Percentiles rank a stretch among this genome's conserved stretches.
Conservation (phyloP, 2,797 vertebrate genomes). For the Esox masquinongy region DNA sequence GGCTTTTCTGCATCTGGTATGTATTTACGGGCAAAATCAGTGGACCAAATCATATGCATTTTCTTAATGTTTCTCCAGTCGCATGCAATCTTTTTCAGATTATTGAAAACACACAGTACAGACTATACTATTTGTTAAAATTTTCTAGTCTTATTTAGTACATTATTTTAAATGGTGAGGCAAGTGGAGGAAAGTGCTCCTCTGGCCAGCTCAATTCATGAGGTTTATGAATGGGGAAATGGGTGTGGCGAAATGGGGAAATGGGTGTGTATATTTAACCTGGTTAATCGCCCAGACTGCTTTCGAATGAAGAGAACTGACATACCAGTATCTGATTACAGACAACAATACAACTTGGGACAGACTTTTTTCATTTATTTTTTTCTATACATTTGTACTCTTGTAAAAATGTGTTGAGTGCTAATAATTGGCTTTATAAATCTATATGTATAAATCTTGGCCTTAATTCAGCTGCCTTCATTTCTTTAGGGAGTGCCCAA, state of each 20-base stretch:
- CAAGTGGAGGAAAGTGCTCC: slow-evolving; percentile 51
- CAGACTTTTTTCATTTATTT: no score
- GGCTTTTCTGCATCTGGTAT: no score
- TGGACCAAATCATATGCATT: no score
- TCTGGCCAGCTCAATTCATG: slow-evolving; percentile 32
- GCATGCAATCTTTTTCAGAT: no score
- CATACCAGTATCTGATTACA: slow-evolving; percentile 17
- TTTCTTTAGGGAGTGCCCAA: not conserved
- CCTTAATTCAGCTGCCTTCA: not conserved
- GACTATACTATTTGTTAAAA: slow-evolving; percentile 11
- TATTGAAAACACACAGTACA: not conserved
- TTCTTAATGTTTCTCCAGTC: no score
- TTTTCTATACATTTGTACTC: not conserved
- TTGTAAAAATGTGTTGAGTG: not conserved
- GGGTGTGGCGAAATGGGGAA: slow-evolving; percentile 61
- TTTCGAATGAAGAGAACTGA: slow-evolving; percentile 14
- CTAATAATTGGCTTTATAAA: not conserved
- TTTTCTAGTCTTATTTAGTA: slow-evolving; percentile 24
- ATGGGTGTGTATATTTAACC: slow-evolving; percentile 49
- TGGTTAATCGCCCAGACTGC: slow-evolving; percentile 32
- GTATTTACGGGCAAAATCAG: no score
- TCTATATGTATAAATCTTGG: not conserved
- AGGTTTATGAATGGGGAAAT: slow-evolving; percentile 60
- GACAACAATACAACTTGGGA: no score
- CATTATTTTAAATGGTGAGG: slow-evolving; percentile 32